Base-by-base conservation (phyloP, 2,113 vertebrate genomes). In the Gorsachius goisagi region DNA sequence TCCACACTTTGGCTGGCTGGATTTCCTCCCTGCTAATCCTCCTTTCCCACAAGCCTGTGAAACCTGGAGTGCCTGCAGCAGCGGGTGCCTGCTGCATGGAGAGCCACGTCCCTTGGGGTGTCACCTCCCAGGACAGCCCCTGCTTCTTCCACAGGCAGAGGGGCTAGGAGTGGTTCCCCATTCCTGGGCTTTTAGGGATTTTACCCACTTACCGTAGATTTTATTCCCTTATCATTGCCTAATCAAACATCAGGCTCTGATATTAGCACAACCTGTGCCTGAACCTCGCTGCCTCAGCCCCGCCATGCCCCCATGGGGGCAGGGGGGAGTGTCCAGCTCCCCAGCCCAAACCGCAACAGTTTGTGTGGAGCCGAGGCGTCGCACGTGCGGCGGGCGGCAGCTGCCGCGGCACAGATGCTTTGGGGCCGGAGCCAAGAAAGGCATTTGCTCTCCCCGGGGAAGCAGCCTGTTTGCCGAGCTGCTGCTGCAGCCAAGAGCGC, bases 51-150 rank as follows among this genome's bases (percentile, higher is more conserved):
- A 30, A 58, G 39, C 28, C 68, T 13, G 1, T 5, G 13, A 39
- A 60, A 55, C 7, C 12, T 32, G 1, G 0, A 9, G 32, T 3
- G 1, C 35, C 58, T 8, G 0, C 37, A 71, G 30, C 20, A 14
- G 37, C 2, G 19, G 19, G 30, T 30, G 32, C 15, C 23, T 35
- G 58, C 59, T 50, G 35, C 0, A 0, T 19, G 37, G 18, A 15
- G 19, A 24, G 33, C 50, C 7, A 0, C 2, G 1, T 56, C 10
- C 73, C 67, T 41, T 8, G 39, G 17, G 23, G 21, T 35, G 50
- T 10, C 44, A 18, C 32, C n/a, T 33, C 56, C 39, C 1, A 1
- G 12, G 39, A 41, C 9, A 9, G 15, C 76, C 37, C 32, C 21
- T 6, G 11, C 6, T 45, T 28, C 45, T 41, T 30, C 14, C 45